Evolutionary conservation across 2,797 vertebrate species (phyloP).

Genomic region (Bradypodion pumilum): DNA sequence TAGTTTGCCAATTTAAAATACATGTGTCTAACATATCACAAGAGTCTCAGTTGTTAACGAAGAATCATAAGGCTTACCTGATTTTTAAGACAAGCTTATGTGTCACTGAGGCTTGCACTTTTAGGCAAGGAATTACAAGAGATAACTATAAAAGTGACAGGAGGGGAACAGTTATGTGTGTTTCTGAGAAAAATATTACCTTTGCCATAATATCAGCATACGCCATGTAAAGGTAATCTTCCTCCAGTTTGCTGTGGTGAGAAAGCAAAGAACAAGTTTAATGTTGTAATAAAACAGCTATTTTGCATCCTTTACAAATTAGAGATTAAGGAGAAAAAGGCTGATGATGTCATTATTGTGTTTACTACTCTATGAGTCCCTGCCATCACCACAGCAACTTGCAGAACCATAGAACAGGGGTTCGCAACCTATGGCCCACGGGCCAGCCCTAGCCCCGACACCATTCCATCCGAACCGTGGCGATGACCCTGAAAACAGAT

Average conservation of each 20-base stretch:
- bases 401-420: no score
- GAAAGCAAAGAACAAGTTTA: slow-evolving; percentile 29
- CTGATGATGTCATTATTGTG: not conserved
- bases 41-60: no score
- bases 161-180: slow-evolving; percentile 29
- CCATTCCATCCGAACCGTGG: no score
- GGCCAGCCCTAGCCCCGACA: no score
- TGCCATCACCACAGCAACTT: no score
- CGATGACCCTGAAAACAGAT: no score
- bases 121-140: not conserved
- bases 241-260: slow-evolving; percentile 88
- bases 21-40: no score
- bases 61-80: not conserved
- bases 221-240: slow-evolving; percentile 95
- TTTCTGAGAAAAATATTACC: slow-evolving; percentile 73
- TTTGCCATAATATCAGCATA: slow-evolving; percentile 98
- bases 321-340: not conserved
- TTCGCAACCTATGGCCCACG: no score
- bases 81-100: not conserved
- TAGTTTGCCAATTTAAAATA: no score
- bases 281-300: not conserved
- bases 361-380: not conserved
- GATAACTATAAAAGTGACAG: no score
- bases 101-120: not conserved
- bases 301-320: not conserved